phyloP scores from a whole-genome alignment of 2,888 invertebrate species.

The Chrysolina oricalcia region DNA sequence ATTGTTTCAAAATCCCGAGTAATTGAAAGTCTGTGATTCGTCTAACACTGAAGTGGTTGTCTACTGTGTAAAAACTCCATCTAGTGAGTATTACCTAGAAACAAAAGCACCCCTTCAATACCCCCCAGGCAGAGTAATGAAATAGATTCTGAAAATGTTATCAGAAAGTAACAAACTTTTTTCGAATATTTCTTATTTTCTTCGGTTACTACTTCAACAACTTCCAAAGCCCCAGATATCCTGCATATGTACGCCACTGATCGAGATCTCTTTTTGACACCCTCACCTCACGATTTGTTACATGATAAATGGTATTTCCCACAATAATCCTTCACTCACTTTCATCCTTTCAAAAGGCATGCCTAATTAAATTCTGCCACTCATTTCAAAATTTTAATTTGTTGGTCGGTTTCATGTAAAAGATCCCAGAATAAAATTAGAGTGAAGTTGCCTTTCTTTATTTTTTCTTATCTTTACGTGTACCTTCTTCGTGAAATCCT shows the following conservation, averaged over 20 bases:
- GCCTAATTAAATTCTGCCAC: conserved; percentile 68
- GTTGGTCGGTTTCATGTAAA: conserved; percentile 48
- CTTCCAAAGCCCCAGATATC: not conserved
- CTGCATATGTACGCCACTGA: conserved; percentile 30
- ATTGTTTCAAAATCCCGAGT: no score
- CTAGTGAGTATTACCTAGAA: no score
- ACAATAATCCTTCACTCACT: conserved; percentile 60
- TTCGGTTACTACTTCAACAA: no score
- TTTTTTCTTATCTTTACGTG: conserved; percentile 29
- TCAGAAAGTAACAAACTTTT: no score
- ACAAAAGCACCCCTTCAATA: no score
- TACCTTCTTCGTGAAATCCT: not conserved
- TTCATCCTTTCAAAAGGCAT: conserved; percentile 57
- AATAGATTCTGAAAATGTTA: no score
- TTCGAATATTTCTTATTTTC: no score
- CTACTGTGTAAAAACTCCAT: no score
- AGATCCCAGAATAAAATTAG: conserved; percentile 45
- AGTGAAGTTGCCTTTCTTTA: conserved; percentile 29
- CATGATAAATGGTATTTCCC: conserved; percentile 66
- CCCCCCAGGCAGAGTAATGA: no score
- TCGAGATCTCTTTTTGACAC: conserved; percentile 62
- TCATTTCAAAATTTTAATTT: conserved; percentile 60
- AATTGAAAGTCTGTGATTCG: no score
- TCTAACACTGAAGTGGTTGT: no score
- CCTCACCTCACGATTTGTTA: conserved; percentile 65